Conservation (phyloP, 2,797 vertebrate genomes). For the Agapornis canus region DNA sequence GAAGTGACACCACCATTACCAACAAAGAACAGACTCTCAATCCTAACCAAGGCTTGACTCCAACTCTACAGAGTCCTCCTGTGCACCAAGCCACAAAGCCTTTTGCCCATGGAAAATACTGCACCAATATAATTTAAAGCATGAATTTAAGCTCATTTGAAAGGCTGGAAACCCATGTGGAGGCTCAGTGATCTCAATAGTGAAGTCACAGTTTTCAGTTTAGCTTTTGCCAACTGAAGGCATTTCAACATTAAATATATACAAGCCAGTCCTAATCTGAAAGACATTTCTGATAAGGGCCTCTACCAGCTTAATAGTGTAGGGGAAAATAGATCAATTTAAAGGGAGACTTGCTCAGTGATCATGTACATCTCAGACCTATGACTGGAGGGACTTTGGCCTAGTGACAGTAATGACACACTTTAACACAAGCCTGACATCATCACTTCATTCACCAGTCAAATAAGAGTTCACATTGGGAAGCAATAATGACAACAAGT, state of each 20-base stretch:
- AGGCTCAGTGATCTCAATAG: neutral
- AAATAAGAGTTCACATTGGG: constrained; percentile 36
- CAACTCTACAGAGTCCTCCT: neutral
- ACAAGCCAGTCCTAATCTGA: neutral
- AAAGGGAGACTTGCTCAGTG: neutral
- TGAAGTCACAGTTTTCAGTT: constrained; percentile 8
- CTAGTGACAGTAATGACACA: constrained; percentile 36
- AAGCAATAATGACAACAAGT: constrained; percentile 54
- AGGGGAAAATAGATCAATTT: constrained; percentile 1
- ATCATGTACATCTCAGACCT: neutral
- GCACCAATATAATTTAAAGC: neutral
- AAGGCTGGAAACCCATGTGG: neutral
- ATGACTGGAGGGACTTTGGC: neutral
- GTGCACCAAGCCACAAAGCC: neutral
- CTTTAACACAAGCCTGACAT: neutral
- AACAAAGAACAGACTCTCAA: neutral
- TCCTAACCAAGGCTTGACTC: neutral
- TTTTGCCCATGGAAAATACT: neutral
- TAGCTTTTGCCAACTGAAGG: neutral
- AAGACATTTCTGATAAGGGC: neutral
- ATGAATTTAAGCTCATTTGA: constrained; percentile 26
- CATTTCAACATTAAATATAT: neutral
- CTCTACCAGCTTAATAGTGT: neutral
- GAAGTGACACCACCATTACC: neutral
- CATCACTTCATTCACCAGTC: constrained; percentile 29